phyloP scores from a whole-genome alignment of 2,113 vertebrate genomes.

The Plotosus lineatus region DNA sequence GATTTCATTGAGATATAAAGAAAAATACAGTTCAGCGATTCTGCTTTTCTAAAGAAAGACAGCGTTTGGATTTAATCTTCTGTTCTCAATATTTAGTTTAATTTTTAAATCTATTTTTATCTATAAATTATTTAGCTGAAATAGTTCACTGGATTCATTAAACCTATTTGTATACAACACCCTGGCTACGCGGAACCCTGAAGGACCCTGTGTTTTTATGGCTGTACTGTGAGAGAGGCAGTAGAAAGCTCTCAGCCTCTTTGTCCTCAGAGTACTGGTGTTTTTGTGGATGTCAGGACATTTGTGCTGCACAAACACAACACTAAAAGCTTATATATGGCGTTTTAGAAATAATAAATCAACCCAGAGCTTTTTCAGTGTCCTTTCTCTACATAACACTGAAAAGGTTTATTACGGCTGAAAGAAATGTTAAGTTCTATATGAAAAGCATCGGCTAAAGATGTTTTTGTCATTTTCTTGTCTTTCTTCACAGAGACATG shows the following conservation, averaged over 20 bases:
- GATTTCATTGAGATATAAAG: neutral
- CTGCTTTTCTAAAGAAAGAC: neutral
- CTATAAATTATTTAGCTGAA: neutral
- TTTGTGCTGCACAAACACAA: constrained; percentile 33
- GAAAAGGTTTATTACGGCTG: neutral
- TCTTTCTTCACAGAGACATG: constrained; percentile 44
- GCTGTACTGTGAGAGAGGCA: neutral
- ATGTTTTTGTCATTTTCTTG: neutral
- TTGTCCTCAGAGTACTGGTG: neutral
- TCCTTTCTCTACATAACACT: neutral
- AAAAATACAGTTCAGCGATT: neutral
- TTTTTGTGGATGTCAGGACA: neutral
- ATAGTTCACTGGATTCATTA: neutral
- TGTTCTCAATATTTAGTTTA: neutral
- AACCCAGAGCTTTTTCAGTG: neutral
- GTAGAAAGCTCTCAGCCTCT: neutral
- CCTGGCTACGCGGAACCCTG: neutral
- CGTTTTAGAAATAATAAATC: constrained; percentile 37
- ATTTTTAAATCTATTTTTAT: too few species aligned
- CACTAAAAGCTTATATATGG: constrained; percentile 15
- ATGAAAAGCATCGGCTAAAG: neutral
- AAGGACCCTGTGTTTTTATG: neutral
- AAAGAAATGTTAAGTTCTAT: neutral
- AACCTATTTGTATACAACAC: neutral
- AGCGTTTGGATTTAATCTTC: neutral